A percentile compares a stretch with the other conserved stretches of the same genome.
Evolutionary conservation across 2,113 vertebrate species (phyloP).

Genomic region (Garra rufa): DNA sequence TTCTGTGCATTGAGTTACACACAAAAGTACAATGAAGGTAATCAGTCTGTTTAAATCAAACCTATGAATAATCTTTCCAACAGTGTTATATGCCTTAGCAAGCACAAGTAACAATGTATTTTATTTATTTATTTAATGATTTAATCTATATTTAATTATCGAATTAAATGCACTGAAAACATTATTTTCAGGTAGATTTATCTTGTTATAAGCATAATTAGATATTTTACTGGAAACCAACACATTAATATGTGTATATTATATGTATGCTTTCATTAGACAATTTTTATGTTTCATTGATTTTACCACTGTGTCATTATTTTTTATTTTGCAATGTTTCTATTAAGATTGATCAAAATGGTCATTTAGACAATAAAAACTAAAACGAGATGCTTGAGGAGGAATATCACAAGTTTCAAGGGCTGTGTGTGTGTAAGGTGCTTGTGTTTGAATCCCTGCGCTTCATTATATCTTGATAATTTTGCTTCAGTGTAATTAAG

Average conservation of each 20-base stretch:
- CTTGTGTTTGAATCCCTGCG: slow-evolving; percentile 47
- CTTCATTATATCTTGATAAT: slow-evolving; percentile 56
- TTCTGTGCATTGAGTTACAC: neutral
- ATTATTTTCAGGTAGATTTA: neutral
- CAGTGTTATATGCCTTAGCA: neutral
- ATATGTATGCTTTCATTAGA: neutral
- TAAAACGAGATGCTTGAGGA: slow-evolving; percentile 25
- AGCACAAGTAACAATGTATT: neutral
- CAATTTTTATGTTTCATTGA: neutral
- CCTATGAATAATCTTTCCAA: neutral
- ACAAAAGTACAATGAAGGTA: neutral
- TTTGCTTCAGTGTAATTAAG: slow-evolving; percentile 56
- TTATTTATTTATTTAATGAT: neutral
- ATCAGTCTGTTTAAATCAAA: neutral
- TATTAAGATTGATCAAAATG: neutral
- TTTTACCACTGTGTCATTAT: neutral
- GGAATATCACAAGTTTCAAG: slow-evolving; percentile 34
- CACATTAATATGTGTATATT: neutral
- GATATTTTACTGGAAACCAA: too few species aligned
- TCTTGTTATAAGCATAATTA: neutral
- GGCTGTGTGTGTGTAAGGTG: slow-evolving; percentile 33
- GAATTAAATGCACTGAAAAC: neutral
- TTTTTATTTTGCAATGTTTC: neutral
- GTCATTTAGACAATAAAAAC: neutral
- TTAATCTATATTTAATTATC: neutral